Conservation (phyloP, 2,113 vertebrate genomes). For the Psittacus erithacus region DNA sequence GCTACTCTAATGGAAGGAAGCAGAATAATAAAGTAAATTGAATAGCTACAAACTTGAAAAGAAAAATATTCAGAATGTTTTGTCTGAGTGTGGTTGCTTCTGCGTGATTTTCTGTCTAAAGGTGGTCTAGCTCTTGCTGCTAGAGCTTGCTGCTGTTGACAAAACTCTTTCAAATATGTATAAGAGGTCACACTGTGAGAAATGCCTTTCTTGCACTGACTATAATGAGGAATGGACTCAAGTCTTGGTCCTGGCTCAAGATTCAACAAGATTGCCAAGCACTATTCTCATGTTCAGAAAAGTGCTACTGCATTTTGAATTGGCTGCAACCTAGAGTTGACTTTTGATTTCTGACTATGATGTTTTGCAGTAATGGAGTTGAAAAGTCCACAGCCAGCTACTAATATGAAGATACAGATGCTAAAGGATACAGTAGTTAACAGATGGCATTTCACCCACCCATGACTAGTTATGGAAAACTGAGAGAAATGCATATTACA, state of each 20-base stretch:
- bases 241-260: not conserved
- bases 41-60: not conserved
- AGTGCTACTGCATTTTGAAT: not conserved
- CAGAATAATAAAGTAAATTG: not conserved
- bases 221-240: not conserved
- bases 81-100: slow-evolving; percentile 43
- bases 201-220: not conserved
- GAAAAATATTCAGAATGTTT: slow-evolving; percentile 15
- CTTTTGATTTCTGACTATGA: not conserved
- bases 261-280: not conserved
- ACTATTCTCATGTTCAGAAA: not conserved
- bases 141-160: not conserved
- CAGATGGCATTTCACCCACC: not conserved
- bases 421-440: not conserved
- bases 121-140: not conserved
- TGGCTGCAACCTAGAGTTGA: not conserved
- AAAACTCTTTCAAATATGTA: not conserved
- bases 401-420: not conserved
- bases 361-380: not conserved
- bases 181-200: not conserved
- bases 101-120: slow-evolving; percentile 32
- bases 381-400: not conserved
- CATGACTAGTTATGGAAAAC: not conserved
- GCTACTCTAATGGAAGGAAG: not conserved
- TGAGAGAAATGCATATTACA: not conserved